These are phyloP conservation scores for Halichoerus grypus DNA, from an alignment of 2,113 vertebrate species.

Conservation along the genomic window DNA sequence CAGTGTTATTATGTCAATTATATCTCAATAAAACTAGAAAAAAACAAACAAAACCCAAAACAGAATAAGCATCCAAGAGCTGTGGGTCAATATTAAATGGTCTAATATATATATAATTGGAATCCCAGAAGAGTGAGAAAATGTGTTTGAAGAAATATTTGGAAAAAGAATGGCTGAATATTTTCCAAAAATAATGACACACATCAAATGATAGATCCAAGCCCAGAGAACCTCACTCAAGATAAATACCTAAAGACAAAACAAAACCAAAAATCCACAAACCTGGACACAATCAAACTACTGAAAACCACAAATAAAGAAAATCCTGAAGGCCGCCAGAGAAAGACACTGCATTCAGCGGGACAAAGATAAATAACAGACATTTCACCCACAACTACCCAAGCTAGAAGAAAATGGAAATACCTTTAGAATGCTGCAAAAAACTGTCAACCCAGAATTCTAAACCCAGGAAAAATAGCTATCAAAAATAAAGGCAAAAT, in stretches of 20 bases:
- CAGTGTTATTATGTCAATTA: not conserved
- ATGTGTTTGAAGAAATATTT: not conserved
- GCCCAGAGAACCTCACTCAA: conserved; percentile 17
- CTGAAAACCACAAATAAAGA: conserved; percentile 23
- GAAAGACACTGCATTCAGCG: not conserved
- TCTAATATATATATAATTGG: not conserved
- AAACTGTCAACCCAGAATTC: not conserved
- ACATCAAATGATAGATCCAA: not conserved
- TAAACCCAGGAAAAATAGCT: not conserved
- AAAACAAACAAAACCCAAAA: not conserved
- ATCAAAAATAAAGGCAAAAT: conserved; percentile 33
- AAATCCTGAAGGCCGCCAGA: not conserved
- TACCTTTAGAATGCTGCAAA: not conserved
- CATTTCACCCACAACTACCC: not conserved
- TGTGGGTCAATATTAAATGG: not conserved
- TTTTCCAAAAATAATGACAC: not conserved
- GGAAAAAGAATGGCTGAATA: not conserved
- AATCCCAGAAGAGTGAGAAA: conserved; percentile 6
- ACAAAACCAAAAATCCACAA: not conserved
- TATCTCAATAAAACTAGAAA: not conserved
- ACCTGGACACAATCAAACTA: not conserved
- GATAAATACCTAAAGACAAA: conserved; percentile 43
- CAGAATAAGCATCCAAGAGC: not conserved
- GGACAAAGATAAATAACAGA: not conserved
- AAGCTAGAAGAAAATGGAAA: not conserved